Evolutionary conservation across 2,113 vertebrate species (phyloP).

Genomic region (Indicator maculatus): DNA sequence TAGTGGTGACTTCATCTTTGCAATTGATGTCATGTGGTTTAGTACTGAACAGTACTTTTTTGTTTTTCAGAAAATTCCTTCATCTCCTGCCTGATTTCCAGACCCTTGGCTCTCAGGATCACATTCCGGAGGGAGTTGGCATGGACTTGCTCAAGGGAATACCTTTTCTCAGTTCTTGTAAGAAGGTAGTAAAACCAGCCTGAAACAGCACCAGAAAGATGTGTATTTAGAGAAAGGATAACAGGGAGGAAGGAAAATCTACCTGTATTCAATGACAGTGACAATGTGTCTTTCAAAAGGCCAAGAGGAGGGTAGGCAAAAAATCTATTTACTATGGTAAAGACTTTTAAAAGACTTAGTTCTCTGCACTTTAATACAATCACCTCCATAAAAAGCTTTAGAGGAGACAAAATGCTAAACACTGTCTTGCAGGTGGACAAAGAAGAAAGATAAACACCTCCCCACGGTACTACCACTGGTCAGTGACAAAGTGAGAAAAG

Average conservation of each 20-base stretch:
- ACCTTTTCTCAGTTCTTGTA: not conserved
- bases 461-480: not conserved
- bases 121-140: not conserved
- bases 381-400: not conserved
- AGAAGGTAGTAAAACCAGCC: not conserved
- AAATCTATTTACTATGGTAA: not conserved
- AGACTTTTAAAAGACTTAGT: not conserved
- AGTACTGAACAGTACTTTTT: not conserved
- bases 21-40: not conserved
- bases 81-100: not conserved
- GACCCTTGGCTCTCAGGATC: not conserved
- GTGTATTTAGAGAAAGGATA: not conserved
- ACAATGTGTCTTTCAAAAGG: not conserved
- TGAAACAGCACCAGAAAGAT: not conserved
- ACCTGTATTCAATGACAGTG: not conserved
- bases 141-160: not conserved
- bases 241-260: not conserved
- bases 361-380: not conserved
- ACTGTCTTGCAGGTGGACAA: not conserved
- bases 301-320: not conserved
- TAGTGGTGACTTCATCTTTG: not conserved
- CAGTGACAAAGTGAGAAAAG: not conserved
- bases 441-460: not conserved
- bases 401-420: not conserved
- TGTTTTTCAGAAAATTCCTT: not conserved